Conservation (phyloP, 2,113 vertebrate genomes). For the Python bivittatus region DNA sequence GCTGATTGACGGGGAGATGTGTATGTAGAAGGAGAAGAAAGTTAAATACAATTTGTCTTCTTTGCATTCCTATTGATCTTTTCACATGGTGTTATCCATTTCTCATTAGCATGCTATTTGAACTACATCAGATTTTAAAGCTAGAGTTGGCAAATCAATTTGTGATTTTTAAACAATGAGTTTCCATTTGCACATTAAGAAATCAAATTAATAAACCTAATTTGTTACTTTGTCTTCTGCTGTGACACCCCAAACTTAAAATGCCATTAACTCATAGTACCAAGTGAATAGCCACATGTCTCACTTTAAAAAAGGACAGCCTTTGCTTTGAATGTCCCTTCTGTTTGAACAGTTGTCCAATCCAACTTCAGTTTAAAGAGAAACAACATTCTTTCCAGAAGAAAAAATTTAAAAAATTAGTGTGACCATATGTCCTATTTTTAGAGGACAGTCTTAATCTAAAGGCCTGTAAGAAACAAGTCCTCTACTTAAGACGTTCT, state of each 20-base stretch:
- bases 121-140: conserved; percentile 52
- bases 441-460: too few species aligned
- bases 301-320: background rate
- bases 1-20: conserved; percentile 35
- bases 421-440: too few species aligned
- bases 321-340: background rate
- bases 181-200: conserved; percentile 45
- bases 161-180: conserved; percentile 53
- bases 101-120: conserved; percentile 55
- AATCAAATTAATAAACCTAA: conserved; percentile 46
- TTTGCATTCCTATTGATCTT: conserved; percentile 48
- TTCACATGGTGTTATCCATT: conserved; percentile 38
- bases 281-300: background rate
- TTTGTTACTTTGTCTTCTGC: conserved; percentile 46
- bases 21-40: conserved; percentile 38
- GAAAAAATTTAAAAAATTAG: too few species aligned
- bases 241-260: conserved; percentile 13
- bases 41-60: conserved; percentile 53
- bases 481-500: background rate
- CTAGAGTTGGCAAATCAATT: conserved; percentile 51
- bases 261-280: background rate
- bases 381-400: too few species aligned
- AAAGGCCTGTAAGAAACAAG: too few species aligned
- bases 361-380: too few species aligned
- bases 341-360: too few species aligned